Percentiles rank a stretch among this genome's conserved stretches.
phyloP scores from a whole-genome alignment of 2,797 vertebrate genomes.

The Poeciliopsis presidionis region DNA sequence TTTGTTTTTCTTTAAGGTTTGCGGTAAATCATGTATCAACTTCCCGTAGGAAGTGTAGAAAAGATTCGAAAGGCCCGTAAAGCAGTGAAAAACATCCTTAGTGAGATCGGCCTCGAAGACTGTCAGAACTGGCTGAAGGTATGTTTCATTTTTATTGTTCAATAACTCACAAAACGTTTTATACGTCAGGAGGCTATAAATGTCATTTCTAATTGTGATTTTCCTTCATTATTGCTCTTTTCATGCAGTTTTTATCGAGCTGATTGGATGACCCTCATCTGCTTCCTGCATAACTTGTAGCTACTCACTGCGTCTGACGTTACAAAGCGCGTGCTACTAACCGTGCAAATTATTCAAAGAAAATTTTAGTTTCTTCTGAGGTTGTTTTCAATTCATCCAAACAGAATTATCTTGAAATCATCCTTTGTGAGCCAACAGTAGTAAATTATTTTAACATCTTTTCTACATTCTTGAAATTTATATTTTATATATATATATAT shows the following conservation, averaged over 20 bases:
- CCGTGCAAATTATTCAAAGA: not conserved
- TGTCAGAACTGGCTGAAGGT: slow-evolving; percentile 83
- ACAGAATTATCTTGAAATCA: not conserved
- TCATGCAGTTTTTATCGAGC: not conserved
- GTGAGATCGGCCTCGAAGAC: slow-evolving; percentile 92
- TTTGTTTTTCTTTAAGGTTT: slow-evolving; percentile 54
- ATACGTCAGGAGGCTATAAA: not conserved
- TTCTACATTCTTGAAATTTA: not conserved
- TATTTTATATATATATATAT: not conserved
- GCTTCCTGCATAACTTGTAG: not conserved
- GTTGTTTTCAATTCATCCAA: not conserved
- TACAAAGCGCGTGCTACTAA: not conserved
- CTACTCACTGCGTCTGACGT: not conserved
- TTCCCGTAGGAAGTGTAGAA: slow-evolving; percentile 93
- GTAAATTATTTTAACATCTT: not conserved
- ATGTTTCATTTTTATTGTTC: slow-evolving; percentile 20
- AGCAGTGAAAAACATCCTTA: slow-evolving; percentile 91
- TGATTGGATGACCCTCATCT: not conserved
- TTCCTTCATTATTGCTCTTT: not conserved
- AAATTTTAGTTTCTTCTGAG: not conserved
- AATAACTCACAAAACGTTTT: not conserved
- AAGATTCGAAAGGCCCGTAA: slow-evolving; percentile 93
- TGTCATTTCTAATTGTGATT: not conserved
- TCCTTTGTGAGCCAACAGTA: not conserved
- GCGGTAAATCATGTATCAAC: slow-evolving; percentile 91